phyloP scores from a whole-genome alignment of 2,797 vertebrate species.

The Clarias pachynema region DNA sequence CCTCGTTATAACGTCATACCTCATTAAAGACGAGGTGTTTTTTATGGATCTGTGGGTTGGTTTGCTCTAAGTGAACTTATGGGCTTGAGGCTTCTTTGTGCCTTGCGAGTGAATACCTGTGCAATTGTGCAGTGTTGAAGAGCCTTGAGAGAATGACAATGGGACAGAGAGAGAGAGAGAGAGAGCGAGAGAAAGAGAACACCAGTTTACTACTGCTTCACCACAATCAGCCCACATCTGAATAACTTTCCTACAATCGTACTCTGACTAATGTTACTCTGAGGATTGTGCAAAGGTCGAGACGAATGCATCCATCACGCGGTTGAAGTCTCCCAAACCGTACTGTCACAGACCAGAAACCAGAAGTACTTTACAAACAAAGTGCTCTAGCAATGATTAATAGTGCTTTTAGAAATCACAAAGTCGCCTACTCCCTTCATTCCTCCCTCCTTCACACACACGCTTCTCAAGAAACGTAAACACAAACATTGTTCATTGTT shows the following conservation, averaged over 20 bases:
- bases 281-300: conserved; percentile 11
- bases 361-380: conserved; percentile 42
- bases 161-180: not conserved
- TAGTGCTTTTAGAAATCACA: conserved; percentile 35
- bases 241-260: conserved; percentile 38
- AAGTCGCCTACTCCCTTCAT: conserved; percentile 49
- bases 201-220: conserved; percentile 39
- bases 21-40: conserved; percentile 24
- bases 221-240: conserved; percentile 31
- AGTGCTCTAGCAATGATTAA: conserved; percentile 41
- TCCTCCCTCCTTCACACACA: conserved; percentile 43
- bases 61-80: conserved; percentile 49
- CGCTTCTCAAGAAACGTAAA: conserved; percentile 47
- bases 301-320: conserved; percentile 41
- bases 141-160: not conserved
- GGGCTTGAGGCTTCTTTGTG: conserved; percentile 12
- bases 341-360: conserved; percentile 24
- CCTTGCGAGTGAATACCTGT: conserved; percentile 34
- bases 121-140: conserved; percentile 18
- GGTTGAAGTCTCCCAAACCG: conserved; percentile 26
- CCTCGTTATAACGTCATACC: conserved; percentile 32
- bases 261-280: conserved; percentile 42
- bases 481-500: conserved; percentile 64
- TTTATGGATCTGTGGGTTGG: conserved; percentile 54
- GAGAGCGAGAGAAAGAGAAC: conserved; percentile 31